A percentile compares a stretch with the other conserved stretches of the same genome.
Conservation (phyloP, 2,888 invertebrate genomes). For the Melieria picta region DNA sequence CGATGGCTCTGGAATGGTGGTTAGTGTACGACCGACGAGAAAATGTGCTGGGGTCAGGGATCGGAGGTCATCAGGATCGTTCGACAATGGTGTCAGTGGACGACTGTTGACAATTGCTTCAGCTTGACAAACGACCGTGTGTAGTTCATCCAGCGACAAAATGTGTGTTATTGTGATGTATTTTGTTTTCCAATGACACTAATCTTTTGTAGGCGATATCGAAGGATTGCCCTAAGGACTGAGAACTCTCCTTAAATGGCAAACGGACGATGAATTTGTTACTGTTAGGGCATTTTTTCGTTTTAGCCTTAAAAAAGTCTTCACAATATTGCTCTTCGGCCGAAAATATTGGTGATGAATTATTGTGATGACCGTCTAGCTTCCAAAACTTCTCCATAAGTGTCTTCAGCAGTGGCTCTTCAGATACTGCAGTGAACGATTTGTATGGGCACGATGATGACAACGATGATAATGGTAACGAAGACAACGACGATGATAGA, state of each 20-base stretch:
- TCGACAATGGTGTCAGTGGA: constrained; percentile 46
- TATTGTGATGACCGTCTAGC: not conserved
- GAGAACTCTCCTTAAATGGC: not conserved
- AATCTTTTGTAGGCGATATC: not conserved
- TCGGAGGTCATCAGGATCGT: constrained; percentile 42
- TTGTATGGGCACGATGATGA: not conserved
- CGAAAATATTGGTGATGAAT: not conserved
- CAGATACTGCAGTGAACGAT: no score
- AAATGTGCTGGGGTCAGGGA: constrained; percentile 40
- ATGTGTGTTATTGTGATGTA: not conserved
- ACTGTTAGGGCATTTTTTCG: not conserved
- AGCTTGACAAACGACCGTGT: constrained; percentile 34
- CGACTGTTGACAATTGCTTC: constrained; percentile 53
- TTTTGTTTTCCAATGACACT: not conserved
- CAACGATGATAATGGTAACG: not conserved
- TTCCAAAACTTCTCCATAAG: not conserved
- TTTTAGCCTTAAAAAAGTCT: not conserved
- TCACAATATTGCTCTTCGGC: not conserved
- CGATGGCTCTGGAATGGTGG: constrained; percentile 26
- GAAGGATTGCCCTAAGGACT: not conserved
- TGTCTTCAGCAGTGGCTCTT: not conserved
- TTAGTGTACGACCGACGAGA: constrained; percentile 31
- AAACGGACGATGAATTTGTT: not conserved
- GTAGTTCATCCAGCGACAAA: constrained; percentile 30
- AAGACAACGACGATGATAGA: not conserved